These are phyloP conservation scores for Agrotis ipsilon DNA, from an alignment of 2,888 invertebrate species.

Conservation along the genomic window DNA sequence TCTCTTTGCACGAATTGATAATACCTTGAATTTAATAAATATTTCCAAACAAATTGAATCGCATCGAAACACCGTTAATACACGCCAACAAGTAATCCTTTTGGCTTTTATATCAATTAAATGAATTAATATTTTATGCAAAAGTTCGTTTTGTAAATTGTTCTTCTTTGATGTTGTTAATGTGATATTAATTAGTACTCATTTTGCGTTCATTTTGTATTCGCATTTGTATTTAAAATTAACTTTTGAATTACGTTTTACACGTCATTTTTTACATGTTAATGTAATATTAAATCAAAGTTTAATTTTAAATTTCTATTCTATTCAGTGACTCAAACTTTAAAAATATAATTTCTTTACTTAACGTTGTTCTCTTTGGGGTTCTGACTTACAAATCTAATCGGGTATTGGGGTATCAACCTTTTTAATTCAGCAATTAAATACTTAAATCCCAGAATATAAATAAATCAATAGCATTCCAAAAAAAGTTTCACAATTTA, in stretches of 20 bases:
- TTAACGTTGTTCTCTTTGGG: background rate
- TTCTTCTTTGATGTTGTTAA: slow-evolving; percentile 14
- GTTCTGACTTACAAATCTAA: background rate
- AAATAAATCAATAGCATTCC: background rate
- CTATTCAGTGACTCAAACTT: background rate
- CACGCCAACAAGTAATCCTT: slow-evolving; percentile 30
- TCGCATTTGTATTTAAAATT: slow-evolving; percentile 19
- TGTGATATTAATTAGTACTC: slow-evolving; percentile 21
- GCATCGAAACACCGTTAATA: slow-evolving; percentile 17
- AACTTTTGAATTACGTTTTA: background rate
- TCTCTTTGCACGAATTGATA: slow-evolving; percentile 7
- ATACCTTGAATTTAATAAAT: slow-evolving; percentile 14
- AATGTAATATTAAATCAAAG: too few relatives aligned
- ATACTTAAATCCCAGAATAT: background rate
- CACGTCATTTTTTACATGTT: background rate
- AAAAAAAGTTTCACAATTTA: background rate
- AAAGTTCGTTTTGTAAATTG: slow-evolving; percentile 7
- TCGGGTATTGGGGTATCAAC: background rate
- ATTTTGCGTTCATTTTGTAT: slow-evolving; percentile 7
- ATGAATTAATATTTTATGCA: slow-evolving; percentile 3
- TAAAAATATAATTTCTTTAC: background rate
- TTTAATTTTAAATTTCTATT: too few relatives aligned
- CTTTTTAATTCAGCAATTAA: background rate
- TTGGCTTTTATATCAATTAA: slow-evolving; percentile 4
- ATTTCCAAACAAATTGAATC: slow-evolving; percentile 2